Base-by-base conservation (phyloP, 2,888 invertebrate species). In the Aleiodes testaceus region DNA sequence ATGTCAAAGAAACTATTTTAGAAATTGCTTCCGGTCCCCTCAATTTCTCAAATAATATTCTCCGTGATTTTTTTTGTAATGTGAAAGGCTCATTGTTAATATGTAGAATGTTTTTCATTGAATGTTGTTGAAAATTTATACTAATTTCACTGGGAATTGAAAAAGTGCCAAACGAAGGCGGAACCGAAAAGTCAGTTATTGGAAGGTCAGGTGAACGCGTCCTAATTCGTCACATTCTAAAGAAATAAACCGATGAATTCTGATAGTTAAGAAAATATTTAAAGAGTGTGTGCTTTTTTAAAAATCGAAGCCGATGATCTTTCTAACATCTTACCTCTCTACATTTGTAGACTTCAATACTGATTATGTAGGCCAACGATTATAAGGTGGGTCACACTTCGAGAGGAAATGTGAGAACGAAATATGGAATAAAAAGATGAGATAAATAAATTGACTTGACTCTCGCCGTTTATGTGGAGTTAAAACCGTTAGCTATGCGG, bases 401-500 rank as follows among this genome's bases (percentile, higher is more conserved):
- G 44, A 22, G 42, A 22, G 44, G 52, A n/a, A 70, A 74, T 50
- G 59, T 66, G 66, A 72, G 67, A 52, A 30, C 67, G 69, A 72
- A 74, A 73, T 65, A 63, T 61, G 66, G 73, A 61, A 45, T 16
- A 70, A 73, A 70, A 64, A n/a, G 36, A 63, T 52, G 66, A 61
- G 67, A 47, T 65, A 67, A 70, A 75, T 66, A 73, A 73, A 72
- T 73, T 66, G 59, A 74, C 47, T 66, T 55, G 44, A 44, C 42
- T 66, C 44, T 52, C 52, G 22, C 36, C 36, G 53, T 22, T 68
- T 66, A 65, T 63, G 64, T 73, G 68, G 64, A 65, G 49, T 36
- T 67, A 65, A 72, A 59, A 77, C 77, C 75, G 77, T 77, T 77
- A 77, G 71, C 65, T 70, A 55, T 69, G 63, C 70, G 69, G 66